Percentiles rank a stretch among this genome's conserved stretches.
phyloP scores from a whole-genome alignment of 2,797 vertebrate species.

The Carduelis carduelis region DNA sequence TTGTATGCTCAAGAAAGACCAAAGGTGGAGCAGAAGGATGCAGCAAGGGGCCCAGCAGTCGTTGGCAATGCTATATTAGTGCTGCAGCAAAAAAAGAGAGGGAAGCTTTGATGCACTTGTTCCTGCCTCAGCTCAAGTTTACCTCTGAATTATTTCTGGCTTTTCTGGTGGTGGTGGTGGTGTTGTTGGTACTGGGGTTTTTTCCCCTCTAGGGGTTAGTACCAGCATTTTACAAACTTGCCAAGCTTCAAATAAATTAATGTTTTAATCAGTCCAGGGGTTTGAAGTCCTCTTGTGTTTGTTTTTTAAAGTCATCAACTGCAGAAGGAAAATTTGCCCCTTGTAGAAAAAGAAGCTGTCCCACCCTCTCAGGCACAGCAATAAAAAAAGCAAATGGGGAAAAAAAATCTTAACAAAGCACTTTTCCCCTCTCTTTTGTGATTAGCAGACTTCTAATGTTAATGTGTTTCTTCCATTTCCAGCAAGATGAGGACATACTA shows the following conservation, averaged over 20 bases:
- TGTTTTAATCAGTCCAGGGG: background rate
- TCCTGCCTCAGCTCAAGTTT: background rate
- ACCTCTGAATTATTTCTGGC: background rate
- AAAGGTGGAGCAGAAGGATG: background rate
- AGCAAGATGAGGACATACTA: background rate
- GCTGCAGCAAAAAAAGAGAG: background rate
- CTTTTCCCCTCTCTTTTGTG: background rate
- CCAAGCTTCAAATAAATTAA: background rate
- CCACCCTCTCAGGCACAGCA: background rate
- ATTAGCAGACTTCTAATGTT: background rate
- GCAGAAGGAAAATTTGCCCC: background rate
- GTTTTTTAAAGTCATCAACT: background rate
- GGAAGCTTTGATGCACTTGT: background rate
- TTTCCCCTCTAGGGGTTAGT: background rate
- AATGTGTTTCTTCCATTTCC: background rate
- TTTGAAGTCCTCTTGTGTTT: background rate
- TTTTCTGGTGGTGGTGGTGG: background rate
- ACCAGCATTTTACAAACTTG: background rate
- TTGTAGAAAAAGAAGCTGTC: background rate
- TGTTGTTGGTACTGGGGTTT: background rate
- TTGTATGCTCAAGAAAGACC: background rate
- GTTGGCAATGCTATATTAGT: background rate
- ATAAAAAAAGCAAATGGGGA: background rate
- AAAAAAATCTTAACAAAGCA: background rate
- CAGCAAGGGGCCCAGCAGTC: background rate